phyloP scores from a whole-genome alignment of 1,140 invertebrate species.

The Bombus soroeensis region DNA sequence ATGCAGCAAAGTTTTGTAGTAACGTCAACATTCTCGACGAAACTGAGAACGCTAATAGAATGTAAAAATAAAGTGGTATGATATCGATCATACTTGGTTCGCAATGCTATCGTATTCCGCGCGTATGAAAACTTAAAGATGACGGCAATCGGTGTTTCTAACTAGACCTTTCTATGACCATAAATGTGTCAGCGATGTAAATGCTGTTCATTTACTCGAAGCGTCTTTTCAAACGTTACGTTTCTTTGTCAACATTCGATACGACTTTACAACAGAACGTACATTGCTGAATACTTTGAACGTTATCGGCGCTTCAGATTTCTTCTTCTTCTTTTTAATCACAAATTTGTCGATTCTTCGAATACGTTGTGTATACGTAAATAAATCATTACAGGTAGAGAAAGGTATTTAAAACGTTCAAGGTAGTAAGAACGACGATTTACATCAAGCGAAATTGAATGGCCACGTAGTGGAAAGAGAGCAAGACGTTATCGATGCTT shows the following conservation, averaged over 20 bases:
- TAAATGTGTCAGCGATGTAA: constrained; percentile 5
- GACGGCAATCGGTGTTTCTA: constrained; percentile 40
- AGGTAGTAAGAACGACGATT: no score
- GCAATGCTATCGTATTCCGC: background rate
- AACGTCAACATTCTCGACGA: background rate
- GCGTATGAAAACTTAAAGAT: constrained; percentile 57
- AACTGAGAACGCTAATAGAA: background rate
- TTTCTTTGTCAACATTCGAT: background rate
- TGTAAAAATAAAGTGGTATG: constrained; percentile 23
- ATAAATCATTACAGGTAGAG: no score
- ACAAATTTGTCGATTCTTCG: no score
- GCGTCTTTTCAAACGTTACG: background rate
- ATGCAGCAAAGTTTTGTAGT: background rate
- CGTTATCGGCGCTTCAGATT: no score
- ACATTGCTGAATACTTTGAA: no score
- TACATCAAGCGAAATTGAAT: no score
- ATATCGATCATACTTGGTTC: constrained; percentile 40
- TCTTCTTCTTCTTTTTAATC: no score
- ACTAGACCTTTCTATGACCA: background rate
- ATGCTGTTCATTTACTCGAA: background rate
- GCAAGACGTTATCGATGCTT: no score
- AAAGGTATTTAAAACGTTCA: no score
- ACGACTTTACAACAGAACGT: background rate
- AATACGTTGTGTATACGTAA: no score
- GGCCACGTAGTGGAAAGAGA: no score